Evolutionary conservation across 2,113 vertebrate genomes (phyloP), one percentile per base, ranked within the genome.

Genomic region (Catharus minimus): DNA sequence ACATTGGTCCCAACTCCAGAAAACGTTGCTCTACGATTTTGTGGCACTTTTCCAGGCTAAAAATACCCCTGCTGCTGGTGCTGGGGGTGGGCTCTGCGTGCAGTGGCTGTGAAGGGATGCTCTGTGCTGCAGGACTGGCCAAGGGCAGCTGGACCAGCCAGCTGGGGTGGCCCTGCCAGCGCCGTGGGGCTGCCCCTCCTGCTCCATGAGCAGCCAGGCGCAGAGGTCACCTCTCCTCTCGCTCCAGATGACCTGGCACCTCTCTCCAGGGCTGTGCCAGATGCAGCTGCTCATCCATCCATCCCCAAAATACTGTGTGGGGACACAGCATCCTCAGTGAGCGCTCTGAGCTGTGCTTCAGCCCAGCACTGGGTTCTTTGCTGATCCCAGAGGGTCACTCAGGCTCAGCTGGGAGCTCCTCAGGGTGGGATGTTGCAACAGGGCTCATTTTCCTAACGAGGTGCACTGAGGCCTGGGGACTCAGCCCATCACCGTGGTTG

Each of bases 1-100:
- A 50, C 11, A 0, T 7, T 17, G 50, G 80, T 89, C 92, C 71
- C 73, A 52, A 49, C 78, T 94, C 87, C 57, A 53, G 66, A 27
- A 82, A 89, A 85, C 61, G 84, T 89, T 9, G 2, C 69, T 89
- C 53, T 61, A 7, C 16, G 65, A 56, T 82, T 76, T 30, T 32
- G 52, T 96, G 95, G 93, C 84, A 0, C 44, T 74, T 61, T 80
- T 96, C 94, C 92, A 94, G 82, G 94, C 96, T 96, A 95, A 96
- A 96, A 96, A 97, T 96, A 95, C 76, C 62, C 94, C 77, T 15
- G 69, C 5, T 64, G 75, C 20, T 33, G 86, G 73, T 77, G 71
- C 15, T 23, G 91, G 10, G 89, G n/a, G 60, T 27, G 15, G 52
- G 92, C 52, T 22, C 41, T 39, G 86, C 4, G 5, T 32, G 92